A percentile compares a stretch with the other conserved stretches of the same genome.
These are phyloP conservation scores for Podarcis muralis DNA, from an alignment of 2,113 vertebrate genomes.

Conservation along the genomic window DNA sequence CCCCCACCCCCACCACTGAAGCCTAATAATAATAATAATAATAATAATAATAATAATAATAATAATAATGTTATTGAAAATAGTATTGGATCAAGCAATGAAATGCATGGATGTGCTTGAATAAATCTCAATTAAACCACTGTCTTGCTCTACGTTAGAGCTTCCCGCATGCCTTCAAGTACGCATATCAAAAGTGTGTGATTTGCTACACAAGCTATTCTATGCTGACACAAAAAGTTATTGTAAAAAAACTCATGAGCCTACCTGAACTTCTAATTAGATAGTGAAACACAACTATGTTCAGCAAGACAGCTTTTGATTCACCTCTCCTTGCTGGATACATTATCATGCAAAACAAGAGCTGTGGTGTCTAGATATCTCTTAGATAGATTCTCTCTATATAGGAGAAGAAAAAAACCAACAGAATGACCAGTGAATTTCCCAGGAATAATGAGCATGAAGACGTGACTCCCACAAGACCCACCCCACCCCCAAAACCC, in stretches of 20 bases:
- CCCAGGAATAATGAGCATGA: background rate
- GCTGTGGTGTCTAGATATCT: background rate
- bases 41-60: too few relatives aligned
- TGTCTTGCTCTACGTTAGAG: background rate
- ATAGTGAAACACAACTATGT: background rate
- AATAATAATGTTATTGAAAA: background rate
- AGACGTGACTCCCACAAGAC: too few relatives aligned
- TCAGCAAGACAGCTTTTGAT: background rate
- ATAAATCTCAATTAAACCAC: background rate
- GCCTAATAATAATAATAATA: too few relatives aligned
- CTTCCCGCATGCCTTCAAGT: rapidly evolving
- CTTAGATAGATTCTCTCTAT: too few relatives aligned
- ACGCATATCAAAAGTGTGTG: background rate
- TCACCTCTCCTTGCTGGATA: background rate
- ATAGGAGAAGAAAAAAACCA: too few relatives aligned
- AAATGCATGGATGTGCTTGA: constrained; percentile 19
- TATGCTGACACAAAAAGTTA: background rate
- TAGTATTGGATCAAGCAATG: background rate
- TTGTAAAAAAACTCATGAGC: background rate
- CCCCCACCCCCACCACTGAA: background rate
- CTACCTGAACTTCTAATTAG: background rate
- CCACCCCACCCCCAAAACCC: background rate
- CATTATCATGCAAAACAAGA: background rate
- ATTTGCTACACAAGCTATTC: background rate
- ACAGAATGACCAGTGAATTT: background rate